Percentiles rank a stretch among this genome's conserved stretches.
Conservation (phyloP, 2,797 vertebrate genomes). For the Gorsachius magnificus region DNA sequence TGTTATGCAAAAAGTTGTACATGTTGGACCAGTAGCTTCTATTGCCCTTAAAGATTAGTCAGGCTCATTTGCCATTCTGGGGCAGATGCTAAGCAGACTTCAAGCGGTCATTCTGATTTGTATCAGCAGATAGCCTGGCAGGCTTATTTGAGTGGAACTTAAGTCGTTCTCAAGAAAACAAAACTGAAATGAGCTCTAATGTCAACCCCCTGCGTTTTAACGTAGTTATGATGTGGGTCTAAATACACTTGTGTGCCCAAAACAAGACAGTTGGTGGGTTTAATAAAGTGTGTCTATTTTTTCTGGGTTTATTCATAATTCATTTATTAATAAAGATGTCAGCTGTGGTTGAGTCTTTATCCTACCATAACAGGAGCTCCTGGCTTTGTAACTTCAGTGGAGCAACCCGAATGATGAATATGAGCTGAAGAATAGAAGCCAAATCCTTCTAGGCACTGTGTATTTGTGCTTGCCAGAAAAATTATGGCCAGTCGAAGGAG, state of each 20-base stretch:
- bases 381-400: slow-evolving; percentile 14
- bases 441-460: slow-evolving; percentile 35
- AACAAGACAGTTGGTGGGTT: neutral
- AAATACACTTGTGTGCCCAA: neutral
- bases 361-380: slow-evolving; percentile 10
- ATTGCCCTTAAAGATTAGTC: neutral
- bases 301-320: slow-evolving; percentile 37
- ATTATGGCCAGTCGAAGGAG: neutral
- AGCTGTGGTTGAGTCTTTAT: slow-evolving; percentile 15
- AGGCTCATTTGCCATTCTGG: neutral
- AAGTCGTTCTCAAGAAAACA: neutral
- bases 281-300: neutral
- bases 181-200: neutral
- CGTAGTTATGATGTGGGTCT: neutral
- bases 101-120: neutral
- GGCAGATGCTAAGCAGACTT: neutral
- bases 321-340: slow-evolving; percentile 55
- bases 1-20: neutral
- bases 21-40: neutral
- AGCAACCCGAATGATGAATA: slow-evolving; percentile 35
- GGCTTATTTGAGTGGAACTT: neutral
- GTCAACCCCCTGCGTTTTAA: accelerated
- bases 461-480: slow-evolving; percentile 45
- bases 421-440: slow-evolving; percentile 32
- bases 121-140: neutral